A percentile compares a stretch with the other conserved stretches of the same genome.
Evolutionary conservation across 2,888 invertebrate species (phyloP).

Genomic region (Xanthia togata): DNA sequence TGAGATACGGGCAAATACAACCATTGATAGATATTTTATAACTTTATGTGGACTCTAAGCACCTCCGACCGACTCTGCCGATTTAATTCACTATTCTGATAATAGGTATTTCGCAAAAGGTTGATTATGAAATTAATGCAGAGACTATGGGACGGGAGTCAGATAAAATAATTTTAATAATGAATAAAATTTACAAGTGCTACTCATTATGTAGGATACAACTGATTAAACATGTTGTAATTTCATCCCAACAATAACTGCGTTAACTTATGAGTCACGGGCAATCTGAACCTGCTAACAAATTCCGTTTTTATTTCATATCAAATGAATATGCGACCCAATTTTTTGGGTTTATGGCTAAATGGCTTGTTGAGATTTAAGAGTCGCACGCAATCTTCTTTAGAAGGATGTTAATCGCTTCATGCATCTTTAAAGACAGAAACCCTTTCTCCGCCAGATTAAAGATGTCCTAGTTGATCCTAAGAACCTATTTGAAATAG

Average conservation of each 20-base stretch:
- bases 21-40: not conserved
- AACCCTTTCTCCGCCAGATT: not conserved
- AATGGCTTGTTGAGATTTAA: too few species aligned
- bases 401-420: not conserved
- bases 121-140: not conserved
- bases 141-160: not conserved
- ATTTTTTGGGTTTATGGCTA: not conserved
- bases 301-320: constrained; percentile 13
- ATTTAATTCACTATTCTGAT: not conserved
- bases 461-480: too few species aligned
- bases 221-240: constrained; percentile 6
- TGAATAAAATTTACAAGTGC: not conserved
- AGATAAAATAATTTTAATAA: not conserved
- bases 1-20: constrained; percentile 11
- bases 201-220: not conserved
- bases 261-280: constrained; percentile 29
- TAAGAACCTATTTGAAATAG: too few species aligned
- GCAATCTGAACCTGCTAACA: not conserved
- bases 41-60: not conserved
- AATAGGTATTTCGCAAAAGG: not conserved
- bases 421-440: not conserved
- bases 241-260: constrained; percentile 31
- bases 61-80: not conserved
- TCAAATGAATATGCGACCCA: not conserved
- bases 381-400: not conserved